Conservation (phyloP, 2,888 invertebrate genomes). For the Orchesellides sinensis region DNA sequence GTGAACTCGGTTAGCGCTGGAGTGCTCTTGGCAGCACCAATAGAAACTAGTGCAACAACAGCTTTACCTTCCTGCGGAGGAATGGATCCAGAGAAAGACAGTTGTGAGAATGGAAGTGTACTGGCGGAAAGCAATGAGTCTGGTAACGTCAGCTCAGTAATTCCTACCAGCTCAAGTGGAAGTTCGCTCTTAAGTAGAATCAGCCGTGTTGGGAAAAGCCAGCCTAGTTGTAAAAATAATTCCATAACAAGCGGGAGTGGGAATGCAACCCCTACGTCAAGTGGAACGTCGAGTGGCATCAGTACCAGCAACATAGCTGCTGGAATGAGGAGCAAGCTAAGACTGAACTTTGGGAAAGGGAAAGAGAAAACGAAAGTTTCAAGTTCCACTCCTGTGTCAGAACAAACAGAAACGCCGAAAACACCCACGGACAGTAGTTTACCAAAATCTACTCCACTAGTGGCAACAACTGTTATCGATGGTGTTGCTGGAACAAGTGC, state of each 20-base stretch:
- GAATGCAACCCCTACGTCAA: not conserved
- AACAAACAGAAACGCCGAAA: conserved; percentile 47
- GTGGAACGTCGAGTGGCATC: conserved; percentile 15
- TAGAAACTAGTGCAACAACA: conserved; percentile 7
- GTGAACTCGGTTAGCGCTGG: conserved; percentile 35
- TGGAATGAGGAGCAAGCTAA: conserved; percentile 68
- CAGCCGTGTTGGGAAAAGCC: conserved; percentile 55
- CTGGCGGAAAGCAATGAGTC: conserved; percentile 20
- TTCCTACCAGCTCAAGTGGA: conserved; percentile 21
- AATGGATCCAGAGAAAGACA: conserved; percentile 28
- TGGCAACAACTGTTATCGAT: conserved; percentile 3
- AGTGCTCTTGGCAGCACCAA: conserved; percentile 48
- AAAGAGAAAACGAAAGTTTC: conserved; percentile 63
- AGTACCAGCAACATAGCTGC: conserved; percentile 62
- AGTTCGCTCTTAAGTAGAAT: conserved; percentile 65
- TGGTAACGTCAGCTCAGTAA: not conserved
- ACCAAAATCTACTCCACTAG: not conserved
- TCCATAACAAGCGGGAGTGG: conserved; percentile 18
- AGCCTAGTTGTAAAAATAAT: conserved; percentile 23
- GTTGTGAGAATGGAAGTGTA: conserved; percentile 31
- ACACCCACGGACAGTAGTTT: conserved; percentile 33
- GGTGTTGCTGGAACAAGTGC: conserved; percentile 56
- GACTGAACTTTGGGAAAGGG: conserved; percentile 70
- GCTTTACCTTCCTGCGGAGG: not conserved
- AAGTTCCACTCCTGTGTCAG: conserved; percentile 30